Evolutionary conservation across 2,113 vertebrate species (phyloP), one percentile per base, ranked within the genome.

Genomic region (Varanus salvator): DNA sequence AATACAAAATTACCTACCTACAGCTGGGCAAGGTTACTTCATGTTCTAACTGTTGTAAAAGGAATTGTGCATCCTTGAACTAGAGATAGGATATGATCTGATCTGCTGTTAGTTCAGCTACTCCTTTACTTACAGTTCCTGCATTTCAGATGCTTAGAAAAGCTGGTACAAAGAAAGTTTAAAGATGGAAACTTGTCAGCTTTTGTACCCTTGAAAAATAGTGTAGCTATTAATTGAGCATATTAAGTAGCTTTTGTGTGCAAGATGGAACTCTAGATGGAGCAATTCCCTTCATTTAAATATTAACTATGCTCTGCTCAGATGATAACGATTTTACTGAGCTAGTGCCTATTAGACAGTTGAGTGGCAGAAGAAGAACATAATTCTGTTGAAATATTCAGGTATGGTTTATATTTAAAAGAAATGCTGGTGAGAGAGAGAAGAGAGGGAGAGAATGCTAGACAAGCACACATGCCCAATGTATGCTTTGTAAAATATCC

Each of bases 251-350:
- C 15, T 29, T 95, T 87, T 92, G 89, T 90, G 85, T 92, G 86
- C 90, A 95, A 91, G 80, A 93, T 0, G 44, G 69, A 95, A 97
- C 97, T 97, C 95, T 97, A 97, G 97, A 97, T 97, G 96, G 96
- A 97, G 96, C 94, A 97, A 86, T 97, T 97, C 93, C 80, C 96
- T 96, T 92, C 94, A 69, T 95, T 90, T 96, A 93, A 94, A 92
- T 90, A 95, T 90, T 96, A 93, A 94, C 92, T 90, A 95, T 95
- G 72, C 68, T 94, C 87, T 91, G 15, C 82, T 91, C 8, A 2
- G 29, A 27, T 84, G 85, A 88, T 87, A 76, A 86, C 81, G 48
- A 94, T 94, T 95, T 93, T 57, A 69, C 29, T 90, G 90, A 85
- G 66, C 94, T 94, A 84, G 38, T 66, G 91, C 90, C 66, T 89